Evolutionary conservation across 2,888 invertebrate genomes (phyloP), one percentile per base, ranked within the genome.

Genomic region (Chrysopilus asiliformis): DNA sequence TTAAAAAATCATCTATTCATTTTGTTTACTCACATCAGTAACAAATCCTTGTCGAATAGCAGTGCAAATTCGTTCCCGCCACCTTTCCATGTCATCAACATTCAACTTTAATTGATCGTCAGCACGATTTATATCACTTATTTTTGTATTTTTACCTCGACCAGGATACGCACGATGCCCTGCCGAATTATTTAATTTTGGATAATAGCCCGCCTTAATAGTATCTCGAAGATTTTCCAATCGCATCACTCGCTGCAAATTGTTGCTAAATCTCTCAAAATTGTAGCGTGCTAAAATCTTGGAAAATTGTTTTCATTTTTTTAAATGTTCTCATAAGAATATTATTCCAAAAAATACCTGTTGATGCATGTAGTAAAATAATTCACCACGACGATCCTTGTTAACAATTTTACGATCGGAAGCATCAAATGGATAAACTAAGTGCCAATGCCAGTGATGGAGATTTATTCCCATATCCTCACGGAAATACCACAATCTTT

Each of bases 331-430:
- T n/a, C n/a, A n/a, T n/a, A n/a, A n/a, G n/a, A n/a, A n/a, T n/a
- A n/a, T n/a, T n/a, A n/a, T n/a, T n/a, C n/a, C n/a, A n/a, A n/a
- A n/a, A n/a, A n/a, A n/a, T n/a, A n/a, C n/a, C n/a, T 79, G 78
- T 52, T 76, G 69, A 49, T 81, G 80, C 79, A 79, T 79, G 51
- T 79, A 79, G 50, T 75, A 84, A 65, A 83, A 82, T 13, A 84
- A 68, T 53, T 83, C 83, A 1, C 83, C 83, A 4, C 82, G 68
- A 6, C 83, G 65, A 60, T 84, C 79, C 57, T 81, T 80, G 50
- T 66, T 58, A 32, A 77, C 76, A 43, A 78, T 49, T 40, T 55
- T 49, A n/a, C 65, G 59, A 45, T 70, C 65, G 1, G 71, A 61
- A 0, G 76, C 73, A 46, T 78, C 76, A 57, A 78, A 78, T 0